Evolutionary conservation across 2,113 vertebrate species (phyloP).

Genomic region (Hucho hucho): DNA sequence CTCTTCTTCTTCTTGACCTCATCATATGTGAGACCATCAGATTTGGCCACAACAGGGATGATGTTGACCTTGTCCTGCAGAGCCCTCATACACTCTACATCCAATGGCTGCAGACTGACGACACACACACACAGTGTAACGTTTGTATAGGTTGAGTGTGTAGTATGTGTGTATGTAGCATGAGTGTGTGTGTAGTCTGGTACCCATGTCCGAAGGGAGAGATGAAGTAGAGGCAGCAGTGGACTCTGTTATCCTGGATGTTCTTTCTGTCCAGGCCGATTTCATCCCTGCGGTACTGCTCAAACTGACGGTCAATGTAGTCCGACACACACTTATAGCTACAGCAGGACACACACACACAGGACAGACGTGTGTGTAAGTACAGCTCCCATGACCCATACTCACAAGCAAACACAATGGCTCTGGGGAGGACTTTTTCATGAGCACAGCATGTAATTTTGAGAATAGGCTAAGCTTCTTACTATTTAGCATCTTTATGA

Average conservation of each 20-base stretch:
- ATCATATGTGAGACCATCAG: slow-evolving; percentile 69
- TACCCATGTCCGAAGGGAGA: slow-evolving; percentile 78
- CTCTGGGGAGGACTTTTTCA: no score
- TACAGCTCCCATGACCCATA: no score
- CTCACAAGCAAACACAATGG: background rate
- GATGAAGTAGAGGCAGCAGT: slow-evolving; percentile 80
- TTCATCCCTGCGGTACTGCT: slow-evolving; percentile 75
- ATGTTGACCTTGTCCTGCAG: slow-evolving; percentile 77
- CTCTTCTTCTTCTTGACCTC: slow-evolving; percentile 66
- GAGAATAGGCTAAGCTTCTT: no score
- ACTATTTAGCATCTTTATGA: no score
- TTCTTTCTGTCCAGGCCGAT: slow-evolving; percentile 74
- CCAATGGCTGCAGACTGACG: slow-evolving; percentile 69
- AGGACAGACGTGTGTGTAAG: no score
- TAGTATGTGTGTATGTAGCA: background rate
- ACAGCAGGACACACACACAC: slow-evolving; percentile 7
- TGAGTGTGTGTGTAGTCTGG: background rate
- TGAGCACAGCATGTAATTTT: no score
- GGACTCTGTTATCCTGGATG: slow-evolving; percentile 78
- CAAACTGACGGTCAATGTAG: slow-evolving; percentile 76
- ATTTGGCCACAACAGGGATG: slow-evolving; percentile 76
- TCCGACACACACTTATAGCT: slow-evolving; percentile 69
- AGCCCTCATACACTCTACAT: slow-evolving; percentile 73
- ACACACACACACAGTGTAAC: background rate
- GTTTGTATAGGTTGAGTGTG: background rate